Evolutionary conservation across 2,888 invertebrate genomes (phyloP).

Genomic region (Hypomecis punctinalis): DNA sequence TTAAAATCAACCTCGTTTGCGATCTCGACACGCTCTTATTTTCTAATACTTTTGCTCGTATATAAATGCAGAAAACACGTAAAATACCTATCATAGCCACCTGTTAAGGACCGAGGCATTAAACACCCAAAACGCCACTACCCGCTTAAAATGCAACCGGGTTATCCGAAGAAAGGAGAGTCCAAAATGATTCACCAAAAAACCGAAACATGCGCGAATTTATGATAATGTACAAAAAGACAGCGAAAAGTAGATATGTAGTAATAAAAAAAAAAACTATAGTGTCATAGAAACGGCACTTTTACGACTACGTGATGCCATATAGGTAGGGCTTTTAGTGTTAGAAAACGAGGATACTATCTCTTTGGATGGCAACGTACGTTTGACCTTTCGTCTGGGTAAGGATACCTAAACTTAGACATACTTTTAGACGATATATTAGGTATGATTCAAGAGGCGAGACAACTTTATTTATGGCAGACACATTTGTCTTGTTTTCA

Average conservation of each 20-base stretch:
- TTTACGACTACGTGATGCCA: constrained; percentile 42
- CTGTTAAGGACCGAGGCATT: constrained; percentile 7
- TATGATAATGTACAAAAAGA: constrained; percentile 33
- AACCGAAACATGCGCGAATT: constrained; percentile 36
- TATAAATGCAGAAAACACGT: no score
- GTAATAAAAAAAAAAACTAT: constrained; percentile 39
- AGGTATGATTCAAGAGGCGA: constrained; percentile 12
- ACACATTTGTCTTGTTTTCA: constrained; percentile 27
- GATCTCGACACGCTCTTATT: no score
- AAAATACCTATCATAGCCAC: no score
- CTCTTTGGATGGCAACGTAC: constrained; percentile 46
- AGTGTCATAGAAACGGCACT: constrained; percentile 44
- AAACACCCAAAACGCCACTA: constrained; percentile 15
- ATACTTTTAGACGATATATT: constrained; percentile 13
- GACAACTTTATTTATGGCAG: constrained; percentile 23
- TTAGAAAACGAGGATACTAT: constrained; percentile 34
- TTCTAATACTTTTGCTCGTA: no score
- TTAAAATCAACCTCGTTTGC: no score
- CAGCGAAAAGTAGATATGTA: constrained; percentile 34
- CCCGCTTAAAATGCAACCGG: constrained; percentile 33
- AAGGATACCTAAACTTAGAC: constrained; percentile 33
- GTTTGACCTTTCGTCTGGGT: constrained; percentile 48
- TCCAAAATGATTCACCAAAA: constrained; percentile 38
- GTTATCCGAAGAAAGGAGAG: constrained; percentile 32
- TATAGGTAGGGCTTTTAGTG: constrained; percentile 33